A percentile compares a stretch with the other conserved stretches of the same genome.
phyloP scores from a whole-genome alignment of 2,113 vertebrate species.

The Rattus norvegicus region GRCr8 NC_086029.1:93860501-93861000 shows the following conservation, averaged over 20 bases:
- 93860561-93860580: slow-evolving; percentile 18
- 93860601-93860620: slow-evolving; percentile 40
- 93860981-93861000: slow-evolving; percentile 88
- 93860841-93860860: not conserved
- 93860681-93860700: slow-evolving; percentile 27
- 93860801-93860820: not conserved
- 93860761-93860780: not conserved
- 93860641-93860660: slow-evolving; percentile 37
- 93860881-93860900: slow-evolving; percentile 99
- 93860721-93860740: slow-evolving; percentile 31
- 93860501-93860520: not conserved
- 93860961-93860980: slow-evolving; percentile 99
- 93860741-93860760: slow-evolving; percentile 24
- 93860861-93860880: slow-evolving; percentile 94
- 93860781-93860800: not conserved
- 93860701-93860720: slow-evolving; percentile 49
- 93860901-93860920: slow-evolving; percentile 99
- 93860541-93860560: slow-evolving; percentile 14
- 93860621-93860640: not conserved
- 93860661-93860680: slow-evolving; percentile 35
- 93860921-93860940: slow-evolving; percentile 98
- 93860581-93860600: slow-evolving; percentile 41
- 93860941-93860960: slow-evolving; percentile 99
- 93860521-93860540: slow-evolving; percentile 1
- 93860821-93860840: slow-evolving; percentile 22